Conservation (phyloP, 2,888 invertebrate genomes). For the Minunthozetes semirufus region DNA sequence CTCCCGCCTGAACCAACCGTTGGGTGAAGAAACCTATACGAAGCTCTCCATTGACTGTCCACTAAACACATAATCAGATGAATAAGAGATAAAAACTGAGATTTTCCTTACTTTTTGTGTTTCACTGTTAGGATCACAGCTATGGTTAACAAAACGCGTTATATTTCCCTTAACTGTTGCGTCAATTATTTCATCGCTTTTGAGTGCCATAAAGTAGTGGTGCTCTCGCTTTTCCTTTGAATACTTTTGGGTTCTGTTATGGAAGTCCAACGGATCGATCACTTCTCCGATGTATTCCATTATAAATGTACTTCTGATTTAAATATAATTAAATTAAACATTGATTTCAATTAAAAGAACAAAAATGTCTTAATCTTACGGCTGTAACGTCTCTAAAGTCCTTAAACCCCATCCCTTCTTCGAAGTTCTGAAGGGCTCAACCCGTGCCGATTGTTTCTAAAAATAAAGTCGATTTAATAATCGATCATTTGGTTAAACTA, state of each 20-base stretch:
- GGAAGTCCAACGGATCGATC: conserved; percentile 82
- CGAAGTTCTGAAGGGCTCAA: conserved; percentile 70
- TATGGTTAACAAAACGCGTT: conserved; percentile 96
- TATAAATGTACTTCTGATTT: conserved; percentile 77
- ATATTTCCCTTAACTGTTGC: conserved; percentile 92
- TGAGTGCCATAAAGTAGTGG: conserved; percentile 95
- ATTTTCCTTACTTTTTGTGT: conserved; percentile 71
- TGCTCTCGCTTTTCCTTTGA: conserved; percentile 82
- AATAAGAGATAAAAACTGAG: conserved; percentile 1
- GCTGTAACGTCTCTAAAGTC: conserved; percentile 62
- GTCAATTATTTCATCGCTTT: conserved; percentile 89
- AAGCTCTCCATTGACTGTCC: conserved; percentile 61
- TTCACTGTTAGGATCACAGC: conserved; percentile 96
- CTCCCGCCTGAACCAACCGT: conserved; percentile 69
- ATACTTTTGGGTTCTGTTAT: conserved; percentile 76
- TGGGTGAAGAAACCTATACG: conserved; percentile 95
- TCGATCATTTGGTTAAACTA: neutral
- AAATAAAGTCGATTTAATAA: neutral
- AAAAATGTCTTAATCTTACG: conserved; percentile 54
- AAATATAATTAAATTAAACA: conserved; percentile 34
- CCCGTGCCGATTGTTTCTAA: conserved; percentile 66
- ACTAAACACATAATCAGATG: conserved; percentile 46
- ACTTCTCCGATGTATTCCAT: conserved; percentile 99
- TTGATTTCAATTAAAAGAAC: neutral
- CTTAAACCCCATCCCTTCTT: conserved; percentile 92